These are phyloP conservation scores for Rhagologus leucostigma DNA, from an alignment of 2,113 vertebrate genomes.

Conservation along the genomic window DNA sequence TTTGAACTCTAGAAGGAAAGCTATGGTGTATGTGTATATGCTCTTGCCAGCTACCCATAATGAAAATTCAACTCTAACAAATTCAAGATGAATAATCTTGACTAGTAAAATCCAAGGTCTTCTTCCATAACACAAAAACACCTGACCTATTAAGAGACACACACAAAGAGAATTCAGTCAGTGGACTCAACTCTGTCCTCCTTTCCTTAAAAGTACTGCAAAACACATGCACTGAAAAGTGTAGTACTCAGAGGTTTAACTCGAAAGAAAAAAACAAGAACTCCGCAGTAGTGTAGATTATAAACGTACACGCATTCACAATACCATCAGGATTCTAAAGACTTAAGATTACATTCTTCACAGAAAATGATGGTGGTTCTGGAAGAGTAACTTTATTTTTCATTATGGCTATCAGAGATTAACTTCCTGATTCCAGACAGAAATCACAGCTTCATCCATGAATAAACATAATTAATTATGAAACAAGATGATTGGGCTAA, in stretches of 20 bases:
- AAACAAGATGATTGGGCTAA: conserved; percentile 26
- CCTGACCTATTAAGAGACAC: background rate
- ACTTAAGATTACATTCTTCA: background rate
- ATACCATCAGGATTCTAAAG: background rate
- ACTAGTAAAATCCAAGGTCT: background rate
- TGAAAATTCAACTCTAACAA: background rate
- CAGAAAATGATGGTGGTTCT: background rate
- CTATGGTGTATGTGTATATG: background rate
- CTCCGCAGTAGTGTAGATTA: background rate
- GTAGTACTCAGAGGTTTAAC: background rate
- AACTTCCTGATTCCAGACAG: background rate
- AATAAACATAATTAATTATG: conserved; percentile 31
- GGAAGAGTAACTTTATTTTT: background rate
- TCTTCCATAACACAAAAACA: background rate
- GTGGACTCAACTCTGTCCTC: background rate
- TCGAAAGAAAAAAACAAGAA: background rate
- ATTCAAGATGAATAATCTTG: background rate
- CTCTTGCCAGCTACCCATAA: background rate
- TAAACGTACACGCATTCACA: background rate
- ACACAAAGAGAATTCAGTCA: background rate
- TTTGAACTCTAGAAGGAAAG: background rate
- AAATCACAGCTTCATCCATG: background rate
- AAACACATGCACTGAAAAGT: background rate
- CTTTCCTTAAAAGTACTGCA: background rate
- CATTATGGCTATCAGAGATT: background rate